Base-by-base conservation (phyloP, 2,888 invertebrate genomes). In the Drosophila paranaensis region DNA sequence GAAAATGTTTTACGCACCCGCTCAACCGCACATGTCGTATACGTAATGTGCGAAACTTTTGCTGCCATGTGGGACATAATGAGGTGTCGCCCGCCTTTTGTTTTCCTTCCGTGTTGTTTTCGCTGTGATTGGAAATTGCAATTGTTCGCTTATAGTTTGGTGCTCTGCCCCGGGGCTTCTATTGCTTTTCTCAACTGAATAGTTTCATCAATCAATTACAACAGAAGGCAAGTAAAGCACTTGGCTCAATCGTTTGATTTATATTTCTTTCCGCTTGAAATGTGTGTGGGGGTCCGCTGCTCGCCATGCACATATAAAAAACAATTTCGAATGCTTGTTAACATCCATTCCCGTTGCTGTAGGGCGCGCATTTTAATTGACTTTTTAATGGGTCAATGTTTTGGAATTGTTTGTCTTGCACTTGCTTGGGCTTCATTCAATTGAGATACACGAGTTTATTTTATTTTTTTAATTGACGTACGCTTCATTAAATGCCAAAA, bases 191-290 rank as follows among this genome's bases (percentile, higher is more conserved):
- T 60, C 33, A 40, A n/a, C 14, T 40, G 16, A 53, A 60, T 37
- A 63, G 54, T 57, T 53, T 48, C 69, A 58, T 65, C 76, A 79
- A 82, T 82, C 82, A 85, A 85, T 85, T 85, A 80, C 56, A 43
- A 30, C 68, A 67, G 63, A 6, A n/a, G 56, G 72, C 64, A 77
- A 68, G 48, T 6, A 70, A 53, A 45, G 33, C 71, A 71, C 51
- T 74, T 67, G 46, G 50, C 58, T 66, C 75, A 82, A 73, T 77
- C 82, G 71, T 57, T 82, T 85, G 80, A 82, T 85, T 77, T 80
- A 72, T 67, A 65, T 64, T 43, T 62, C 20, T 11, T 60, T 40
- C 58, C 37, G 43, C 42, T 56, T 13, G 30, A 16, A 4, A 35
- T 60, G 14, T n/a, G 37, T 13, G 14, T 6, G 16, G 30, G 16